These are phyloP conservation scores for Cyrtorhinus lividipennis DNA, from an alignment of 1,140 invertebrate species.

Conservation along the genomic window DNA sequence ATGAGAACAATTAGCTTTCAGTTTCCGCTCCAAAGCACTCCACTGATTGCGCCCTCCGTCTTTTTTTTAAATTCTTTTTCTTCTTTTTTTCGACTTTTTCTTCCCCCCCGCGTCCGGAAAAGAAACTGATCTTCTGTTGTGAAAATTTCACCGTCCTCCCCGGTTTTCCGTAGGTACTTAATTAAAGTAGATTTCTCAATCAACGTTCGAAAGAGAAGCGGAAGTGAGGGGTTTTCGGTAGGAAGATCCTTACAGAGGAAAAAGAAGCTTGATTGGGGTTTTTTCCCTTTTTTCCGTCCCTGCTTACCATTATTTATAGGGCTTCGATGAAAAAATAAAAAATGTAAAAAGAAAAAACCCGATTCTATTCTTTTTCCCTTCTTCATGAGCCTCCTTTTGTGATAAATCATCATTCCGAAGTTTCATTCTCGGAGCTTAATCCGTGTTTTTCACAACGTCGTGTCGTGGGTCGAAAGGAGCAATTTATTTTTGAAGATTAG, in stretches of 20 bases:
- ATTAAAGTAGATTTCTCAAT: slow-evolving; percentile 10
- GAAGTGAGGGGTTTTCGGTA: not conserved
- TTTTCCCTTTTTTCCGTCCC: not conserved
- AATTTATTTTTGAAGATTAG: too few species aligned
- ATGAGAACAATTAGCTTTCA: slow-evolving; percentile 15
- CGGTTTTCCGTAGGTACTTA: not conserved
- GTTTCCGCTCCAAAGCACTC: not conserved
- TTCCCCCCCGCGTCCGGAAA: not conserved
- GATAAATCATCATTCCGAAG: not conserved
- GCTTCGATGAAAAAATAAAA: not conserved
- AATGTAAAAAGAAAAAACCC: too few species aligned
- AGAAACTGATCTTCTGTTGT: slow-evolving; percentile 7
- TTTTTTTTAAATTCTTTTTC: slow-evolving; percentile 1
- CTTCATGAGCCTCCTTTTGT: not conserved
- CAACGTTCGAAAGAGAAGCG: not conserved
- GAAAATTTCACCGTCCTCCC: slow-evolving; percentile 1
- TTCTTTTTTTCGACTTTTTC: not conserved
- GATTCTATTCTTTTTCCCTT: not conserved
- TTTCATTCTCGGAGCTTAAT: too few species aligned
- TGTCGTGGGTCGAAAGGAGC: too few species aligned
- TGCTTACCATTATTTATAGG: slow-evolving; percentile 5
- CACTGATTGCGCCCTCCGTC: slow-evolving; percentile 1
- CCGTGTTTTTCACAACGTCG: too few species aligned
- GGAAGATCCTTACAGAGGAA: not conserved
- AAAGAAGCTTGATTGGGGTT: not conserved